A percentile compares a stretch with the other conserved stretches of the same genome.
Conservation (phyloP, 2,888 invertebrate species). For the Ceriagrion tenellum region DNA sequence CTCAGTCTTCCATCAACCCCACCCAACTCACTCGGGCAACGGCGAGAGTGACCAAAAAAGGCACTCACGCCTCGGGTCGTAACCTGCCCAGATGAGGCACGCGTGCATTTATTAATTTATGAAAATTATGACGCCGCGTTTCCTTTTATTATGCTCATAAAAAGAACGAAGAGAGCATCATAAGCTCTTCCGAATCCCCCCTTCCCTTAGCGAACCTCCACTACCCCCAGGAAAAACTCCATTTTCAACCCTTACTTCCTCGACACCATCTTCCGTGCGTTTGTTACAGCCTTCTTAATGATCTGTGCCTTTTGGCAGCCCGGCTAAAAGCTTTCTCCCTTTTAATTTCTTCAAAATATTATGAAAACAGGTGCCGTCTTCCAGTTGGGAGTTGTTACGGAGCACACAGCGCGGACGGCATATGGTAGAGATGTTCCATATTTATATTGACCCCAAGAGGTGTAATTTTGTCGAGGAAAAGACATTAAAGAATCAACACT, state of each 20-base stretch:
- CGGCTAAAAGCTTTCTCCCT: neutral
- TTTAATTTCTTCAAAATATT: conserved; percentile 2
- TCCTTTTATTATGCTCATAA: conserved; percentile 16
- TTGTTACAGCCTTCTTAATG: neutral
- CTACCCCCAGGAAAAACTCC: neutral
- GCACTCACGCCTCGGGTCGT: conserved; percentile 34
- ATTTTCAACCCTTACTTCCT: neutral
- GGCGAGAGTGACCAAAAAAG: conserved; percentile 35
- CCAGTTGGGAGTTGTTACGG: no score
- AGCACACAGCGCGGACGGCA: neutral
- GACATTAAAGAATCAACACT: no score
- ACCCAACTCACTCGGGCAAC: neutral
- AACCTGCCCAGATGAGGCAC: neutral
- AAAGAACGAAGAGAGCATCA: neutral
- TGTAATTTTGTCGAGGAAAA: neutral
- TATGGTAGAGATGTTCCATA: neutral
- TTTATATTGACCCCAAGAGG: neutral
- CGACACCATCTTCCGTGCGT: neutral
- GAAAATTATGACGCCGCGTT: neutral
- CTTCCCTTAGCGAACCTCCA: neutral
- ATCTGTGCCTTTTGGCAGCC: conserved; percentile 4
- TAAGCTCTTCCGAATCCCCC: neutral
- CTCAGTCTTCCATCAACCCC: neutral
- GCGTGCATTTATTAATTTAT: conserved; percentile 52
- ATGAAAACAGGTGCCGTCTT: neutral